Conservation (phyloP, 2,113 vertebrate species). For the Azemiops feae region DNA sequence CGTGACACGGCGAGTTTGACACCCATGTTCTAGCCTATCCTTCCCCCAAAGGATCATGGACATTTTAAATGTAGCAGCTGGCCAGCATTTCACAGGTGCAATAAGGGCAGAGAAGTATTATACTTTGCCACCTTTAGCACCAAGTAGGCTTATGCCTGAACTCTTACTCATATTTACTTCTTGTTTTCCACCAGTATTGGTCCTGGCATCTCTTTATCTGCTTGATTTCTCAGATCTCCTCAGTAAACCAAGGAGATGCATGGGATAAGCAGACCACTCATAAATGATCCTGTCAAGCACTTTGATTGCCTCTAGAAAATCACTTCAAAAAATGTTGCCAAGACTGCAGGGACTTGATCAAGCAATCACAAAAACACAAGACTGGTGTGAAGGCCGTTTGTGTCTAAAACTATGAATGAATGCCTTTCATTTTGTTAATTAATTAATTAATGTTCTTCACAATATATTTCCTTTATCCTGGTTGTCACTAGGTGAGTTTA, state of each 20-base stretch:
- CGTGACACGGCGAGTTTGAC: too few species aligned
- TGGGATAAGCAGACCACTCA: neutral
- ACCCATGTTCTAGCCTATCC: neutral
- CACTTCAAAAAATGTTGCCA: neutral
- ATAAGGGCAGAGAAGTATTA: neutral
- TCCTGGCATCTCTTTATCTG: neutral
- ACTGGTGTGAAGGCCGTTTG: neutral
- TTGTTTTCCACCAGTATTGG: neutral
- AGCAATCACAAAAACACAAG: neutral
- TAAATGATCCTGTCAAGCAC: neutral
- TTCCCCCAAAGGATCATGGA: neutral
- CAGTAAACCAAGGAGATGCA: neutral
- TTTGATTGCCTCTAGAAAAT: neutral
- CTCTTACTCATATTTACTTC: neutral
- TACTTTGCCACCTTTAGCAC: neutral
- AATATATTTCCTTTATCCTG: neutral
- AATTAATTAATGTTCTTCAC: neutral
- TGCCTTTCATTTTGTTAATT: neutral
- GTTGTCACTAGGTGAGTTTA: neutral
- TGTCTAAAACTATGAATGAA: neutral
- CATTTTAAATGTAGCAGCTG: neutral
- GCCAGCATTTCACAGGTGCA: neutral
- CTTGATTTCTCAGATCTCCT: neutral
- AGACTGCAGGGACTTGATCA: neutral
- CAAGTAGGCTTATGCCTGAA: neutral